Evolutionary conservation across 2,113 vertebrate species (phyloP).

Genomic region (Albula glossodonta): DNA sequence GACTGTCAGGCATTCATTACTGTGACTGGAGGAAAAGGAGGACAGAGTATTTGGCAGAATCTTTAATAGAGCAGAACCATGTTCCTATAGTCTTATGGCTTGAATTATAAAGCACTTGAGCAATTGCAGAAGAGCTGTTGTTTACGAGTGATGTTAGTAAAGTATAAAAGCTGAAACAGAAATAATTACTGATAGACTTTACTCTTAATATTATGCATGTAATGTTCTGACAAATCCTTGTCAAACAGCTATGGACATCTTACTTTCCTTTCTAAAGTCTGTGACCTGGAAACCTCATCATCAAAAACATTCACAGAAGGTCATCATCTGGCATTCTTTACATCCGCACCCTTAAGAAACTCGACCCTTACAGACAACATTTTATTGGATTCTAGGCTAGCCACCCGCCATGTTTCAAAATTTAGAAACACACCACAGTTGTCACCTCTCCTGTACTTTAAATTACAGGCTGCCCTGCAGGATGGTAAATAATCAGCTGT

Average conservation of each 20-base stretch:
- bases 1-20: background rate
- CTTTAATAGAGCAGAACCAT: background rate
- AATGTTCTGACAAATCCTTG: slow-evolving; percentile 26
- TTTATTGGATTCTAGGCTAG: slow-evolving; percentile 31
- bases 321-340: slow-evolving; percentile 62
- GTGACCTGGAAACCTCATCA: slow-evolving; percentile 39
- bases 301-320: slow-evolving; percentile 40
- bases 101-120: no score
- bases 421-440: background rate
- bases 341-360: slow-evolving; percentile 29
- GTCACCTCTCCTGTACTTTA: background rate
- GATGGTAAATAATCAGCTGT: background rate
- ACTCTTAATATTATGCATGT: no score
- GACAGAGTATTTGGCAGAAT: background rate
- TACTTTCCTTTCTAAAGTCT: slow-evolving; percentile 41
- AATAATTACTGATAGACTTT: no score
- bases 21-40: background rate
- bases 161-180: no score
- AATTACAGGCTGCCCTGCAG: background rate
- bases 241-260: slow-evolving; percentile 52
- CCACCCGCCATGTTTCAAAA: background rate
- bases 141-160: no score
- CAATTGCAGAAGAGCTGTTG: no score
- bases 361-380: slow-evolving; percentile 34
- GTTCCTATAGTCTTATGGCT: background rate